A percentile compares a stretch with the other conserved stretches of the same genome.
Evolutionary conservation across 2,797 vertebrate genomes (phyloP).

Genomic region (Takifugu ocellatus): DNA sequence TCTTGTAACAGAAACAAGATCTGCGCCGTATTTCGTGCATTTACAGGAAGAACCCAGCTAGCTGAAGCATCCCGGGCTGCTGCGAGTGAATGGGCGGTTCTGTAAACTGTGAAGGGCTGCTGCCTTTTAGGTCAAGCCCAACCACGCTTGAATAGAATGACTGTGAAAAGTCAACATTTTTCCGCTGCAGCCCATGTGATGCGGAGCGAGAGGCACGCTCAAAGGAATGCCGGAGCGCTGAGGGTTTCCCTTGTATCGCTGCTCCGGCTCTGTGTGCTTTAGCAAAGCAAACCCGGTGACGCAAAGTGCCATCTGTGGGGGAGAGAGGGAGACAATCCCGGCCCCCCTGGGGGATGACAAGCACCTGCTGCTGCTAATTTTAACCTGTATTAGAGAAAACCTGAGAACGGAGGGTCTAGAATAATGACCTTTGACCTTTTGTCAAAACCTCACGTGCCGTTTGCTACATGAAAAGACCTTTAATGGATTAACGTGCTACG

Average conservation of each 20-base stretch:
- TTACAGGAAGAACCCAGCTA: constrained; percentile 9
- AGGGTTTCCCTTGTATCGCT: constrained; percentile 65
- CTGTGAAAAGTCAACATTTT: constrained; percentile 71
- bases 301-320: constrained; percentile 60
- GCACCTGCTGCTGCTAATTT: constrained; percentile 45
- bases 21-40: too few species aligned
- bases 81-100: constrained; percentile 40
- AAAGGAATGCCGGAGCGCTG: constrained; percentile 61
- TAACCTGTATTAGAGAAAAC: constrained; percentile 30
- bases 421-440: constrained; percentile 19
- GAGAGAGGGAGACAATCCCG: constrained; percentile 37
- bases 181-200: constrained; percentile 59
- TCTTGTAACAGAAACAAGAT: too few species aligned
- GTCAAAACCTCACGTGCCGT: constrained; percentile 12
- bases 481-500: background rate
- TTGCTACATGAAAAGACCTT: constrained; percentile 1
- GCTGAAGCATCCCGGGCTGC: constrained; percentile 5
- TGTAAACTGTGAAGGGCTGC: constrained; percentile 32
- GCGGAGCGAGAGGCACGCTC: constrained; percentile 57
- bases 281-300: constrained; percentile 56
- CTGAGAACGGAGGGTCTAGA: background rate
- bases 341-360: constrained; percentile 45
- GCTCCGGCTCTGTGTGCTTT: constrained; percentile 44
- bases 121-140: constrained; percentile 52
- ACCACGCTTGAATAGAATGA: constrained; percentile 54